Evolutionary conservation across 2,888 invertebrate species (phyloP), one percentile per base, ranked within the genome.

Genomic region (Troides helena): DNA sequence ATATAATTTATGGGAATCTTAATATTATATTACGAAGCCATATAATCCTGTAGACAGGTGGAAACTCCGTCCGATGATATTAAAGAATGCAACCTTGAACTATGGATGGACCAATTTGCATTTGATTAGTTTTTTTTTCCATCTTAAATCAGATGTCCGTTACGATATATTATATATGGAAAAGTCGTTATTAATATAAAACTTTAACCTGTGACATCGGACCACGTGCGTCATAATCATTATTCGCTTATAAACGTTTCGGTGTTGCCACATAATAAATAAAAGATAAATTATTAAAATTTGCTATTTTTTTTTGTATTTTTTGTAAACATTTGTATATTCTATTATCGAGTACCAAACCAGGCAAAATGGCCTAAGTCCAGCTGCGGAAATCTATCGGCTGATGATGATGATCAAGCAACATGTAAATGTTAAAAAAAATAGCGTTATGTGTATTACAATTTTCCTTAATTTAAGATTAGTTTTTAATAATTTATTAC

Each of bases 1-100:
- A 53, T 6, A 39, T 39, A 39, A 39, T 39, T 39, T 39, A 39
- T 39, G 39, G 39, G 39, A 39, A 8, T 39, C 7, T 39, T 39
- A 39, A 39, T 39, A 7, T 10, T 39, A 39, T 39, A 39, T 39
- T 39, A 53, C 53, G 14, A 17, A 53, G 53, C 18, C 14, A 53
- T 53, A 53, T 12, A n/a, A 39, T 53, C 10, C 18, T 53, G n/a
- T 14, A 56, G n/a, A 57, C 57, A 56, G 61, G 36, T 70, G 62
- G 58, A 66, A 46, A 62, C 23, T 58, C 21, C 57, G 17, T 57
- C 21, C 21, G 25, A 50, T 58, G 18, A 62, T 67, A 57, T 67
- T 62, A 67, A 59, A 59, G 25, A 59, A 64, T 63, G 30, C 58
- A 63, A 23, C 70, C 70, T 70, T 70, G 70, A 70, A 70, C 66